Evolutionary conservation across 2,113 vertebrate species (phyloP).

Genomic region (Eubucco bourcierii): DNA sequence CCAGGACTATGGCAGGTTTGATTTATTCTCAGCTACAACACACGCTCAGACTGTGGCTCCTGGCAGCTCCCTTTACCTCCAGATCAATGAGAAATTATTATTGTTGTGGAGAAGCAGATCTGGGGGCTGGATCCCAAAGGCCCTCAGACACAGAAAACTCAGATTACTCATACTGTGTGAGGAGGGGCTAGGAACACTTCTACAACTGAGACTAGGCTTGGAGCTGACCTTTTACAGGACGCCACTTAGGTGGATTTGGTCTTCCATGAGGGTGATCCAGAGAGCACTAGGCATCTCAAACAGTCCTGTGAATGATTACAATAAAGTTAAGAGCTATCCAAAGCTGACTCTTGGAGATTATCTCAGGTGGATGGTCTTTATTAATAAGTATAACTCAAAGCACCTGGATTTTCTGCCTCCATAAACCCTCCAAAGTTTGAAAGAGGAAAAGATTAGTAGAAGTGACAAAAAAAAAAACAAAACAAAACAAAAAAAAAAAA

Average conservation of each 20-base stretch:
- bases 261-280: background rate
- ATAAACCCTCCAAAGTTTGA: background rate
- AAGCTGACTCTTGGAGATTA: background rate
- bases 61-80: conserved; percentile 24
- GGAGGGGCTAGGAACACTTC: background rate
- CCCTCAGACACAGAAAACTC: background rate
- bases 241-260: background rate
- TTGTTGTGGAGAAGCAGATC: background rate
- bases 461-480: background rate
- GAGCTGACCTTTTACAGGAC: background rate
- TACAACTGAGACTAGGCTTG: background rate
- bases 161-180: background rate
- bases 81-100: conserved; percentile 27
- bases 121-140: background rate
- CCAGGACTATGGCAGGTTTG: conserved; percentile 32
- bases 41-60: background rate
- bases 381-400: background rate
- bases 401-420: background rate
- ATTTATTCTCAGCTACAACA: conserved; percentile 47
- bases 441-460: background rate
- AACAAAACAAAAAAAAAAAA: too few species aligned
- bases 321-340: background rate
- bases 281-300: background rate
- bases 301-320: background rate
- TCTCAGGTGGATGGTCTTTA: background rate